Percentiles rank a stretch among this genome's conserved stretches.
phyloP scores from a whole-genome alignment of 2,888 invertebrate species.

The Leucoma salicis region DNA sequence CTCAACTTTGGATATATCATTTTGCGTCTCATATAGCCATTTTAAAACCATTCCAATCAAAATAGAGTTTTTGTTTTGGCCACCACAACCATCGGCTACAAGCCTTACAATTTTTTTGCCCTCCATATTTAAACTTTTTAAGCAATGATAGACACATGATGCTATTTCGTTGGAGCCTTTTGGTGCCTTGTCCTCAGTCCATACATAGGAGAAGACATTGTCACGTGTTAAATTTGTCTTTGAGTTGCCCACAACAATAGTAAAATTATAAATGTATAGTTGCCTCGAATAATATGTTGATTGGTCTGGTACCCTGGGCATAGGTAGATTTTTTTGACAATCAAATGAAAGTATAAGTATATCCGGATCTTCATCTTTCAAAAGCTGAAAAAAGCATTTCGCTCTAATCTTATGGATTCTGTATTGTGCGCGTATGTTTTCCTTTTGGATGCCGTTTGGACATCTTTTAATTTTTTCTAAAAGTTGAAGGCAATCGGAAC shows the following conservation, averaged over 20 bases:
- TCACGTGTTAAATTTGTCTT: slow-evolving; percentile 25
- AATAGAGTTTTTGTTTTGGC: slow-evolving; percentile 21
- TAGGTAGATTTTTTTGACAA: slow-evolving; percentile 22
- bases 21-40: slow-evolving; percentile 3
- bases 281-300: slow-evolving; percentile 43
- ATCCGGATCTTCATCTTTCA: slow-evolving; percentile 10
- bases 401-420: slow-evolving; percentile 11
- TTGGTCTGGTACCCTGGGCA: slow-evolving; percentile 41
- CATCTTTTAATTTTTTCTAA: background rate
- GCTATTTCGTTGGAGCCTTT: slow-evolving; percentile 12
- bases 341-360: slow-evolving; percentile 19
- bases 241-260: slow-evolving; percentile 40
- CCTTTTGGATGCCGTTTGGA: background rate
- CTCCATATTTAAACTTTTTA: slow-evolving; percentile 7
- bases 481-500: background rate
- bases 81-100: slow-evolving; percentile 20
- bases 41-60: slow-evolving; percentile 11
- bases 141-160: slow-evolving; percentile 9
- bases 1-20: slow-evolving; percentile 7
- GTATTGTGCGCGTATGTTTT: background rate
- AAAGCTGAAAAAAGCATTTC: slow-evolving; percentile 16
- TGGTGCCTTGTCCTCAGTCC: slow-evolving; percentile 20
- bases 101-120: slow-evolving; percentile 13
- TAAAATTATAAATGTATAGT: slow-evolving; percentile 42
- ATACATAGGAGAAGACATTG: slow-evolving; percentile 32